Conservation (phyloP, 2,113 vertebrate species). For the Etheostoma spectabile region DNA sequence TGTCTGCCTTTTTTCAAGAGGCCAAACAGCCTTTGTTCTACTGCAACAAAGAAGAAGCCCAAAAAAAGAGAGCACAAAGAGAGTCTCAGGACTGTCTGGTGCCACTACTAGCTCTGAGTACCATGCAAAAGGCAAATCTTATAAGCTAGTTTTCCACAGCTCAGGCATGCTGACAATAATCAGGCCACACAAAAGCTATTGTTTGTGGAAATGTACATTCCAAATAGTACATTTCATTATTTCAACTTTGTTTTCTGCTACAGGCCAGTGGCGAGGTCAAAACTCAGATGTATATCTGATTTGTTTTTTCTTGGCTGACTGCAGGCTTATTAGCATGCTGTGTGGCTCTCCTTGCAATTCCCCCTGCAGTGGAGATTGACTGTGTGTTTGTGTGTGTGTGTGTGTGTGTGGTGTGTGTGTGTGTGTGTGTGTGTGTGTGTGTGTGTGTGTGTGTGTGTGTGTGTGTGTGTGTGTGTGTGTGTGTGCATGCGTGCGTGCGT, state of each 20-base stretch:
- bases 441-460: not conserved
- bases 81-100: slow-evolving; percentile 47
- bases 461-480: slow-evolving; percentile 20
- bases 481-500: slow-evolving; percentile 10
- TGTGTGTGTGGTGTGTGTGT: slow-evolving; percentile 22
- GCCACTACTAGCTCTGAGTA: slow-evolving; percentile 21
- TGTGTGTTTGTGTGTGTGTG: slow-evolving; percentile 19
- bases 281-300: slow-evolving; percentile 64
- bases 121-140: slow-evolving; percentile 4
- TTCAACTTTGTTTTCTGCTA: slow-evolving; percentile 53
- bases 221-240: slow-evolving; percentile 58
- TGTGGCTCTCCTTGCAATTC: slow-evolving; percentile 42
- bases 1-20: slow-evolving; percentile 45
- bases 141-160: not conserved
- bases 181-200: slow-evolving; percentile 42
- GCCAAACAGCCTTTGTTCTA: slow-evolving; percentile 55
- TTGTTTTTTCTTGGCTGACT: slow-evolving; percentile 65
- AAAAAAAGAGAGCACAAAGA: slow-evolving; percentile 25
- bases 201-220: slow-evolving; percentile 62
- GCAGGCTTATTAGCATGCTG: slow-evolving; percentile 62
- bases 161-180: slow-evolving; percentile 36
- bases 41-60: slow-evolving; percentile 50
- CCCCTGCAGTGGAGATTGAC: slow-evolving; percentile 31
- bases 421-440: slow-evolving; percentile 20
- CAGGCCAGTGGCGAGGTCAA: slow-evolving; percentile 45